phyloP scores from a whole-genome alignment of 1,140 invertebrate genomes.

The Cecropterus lyciades region DNA sequence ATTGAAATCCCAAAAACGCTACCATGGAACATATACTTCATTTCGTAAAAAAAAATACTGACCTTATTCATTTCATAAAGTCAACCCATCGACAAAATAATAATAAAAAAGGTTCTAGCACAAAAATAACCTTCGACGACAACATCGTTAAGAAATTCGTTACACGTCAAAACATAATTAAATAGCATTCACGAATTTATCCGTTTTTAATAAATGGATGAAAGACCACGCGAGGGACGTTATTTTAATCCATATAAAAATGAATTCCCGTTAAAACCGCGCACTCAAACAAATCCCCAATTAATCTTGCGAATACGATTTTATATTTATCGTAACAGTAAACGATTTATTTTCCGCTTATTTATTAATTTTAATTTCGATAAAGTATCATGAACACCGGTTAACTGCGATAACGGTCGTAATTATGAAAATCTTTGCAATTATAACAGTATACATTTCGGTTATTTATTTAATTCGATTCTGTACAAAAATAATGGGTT shows the following conservation, averaged over 20 bases:
- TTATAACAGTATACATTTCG: slow-evolving; percentile 1
- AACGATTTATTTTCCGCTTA: slow-evolving; percentile 16
- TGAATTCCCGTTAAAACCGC: slow-evolving; percentile 2
- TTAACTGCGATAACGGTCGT: slow-evolving; percentile 19
- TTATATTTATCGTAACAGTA: slow-evolving; percentile 11
- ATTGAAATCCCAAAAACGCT: no score
- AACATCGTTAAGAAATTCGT: neutral
- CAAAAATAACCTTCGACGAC: neutral
- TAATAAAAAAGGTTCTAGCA: no score
- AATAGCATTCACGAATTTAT: neutral
- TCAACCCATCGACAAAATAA: no score
- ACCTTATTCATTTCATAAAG: no score
- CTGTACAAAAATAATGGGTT: neutral
- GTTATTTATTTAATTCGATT: slow-evolving; percentile 6
- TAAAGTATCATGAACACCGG: slow-evolving; percentile 19
- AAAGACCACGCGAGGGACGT: neutral
- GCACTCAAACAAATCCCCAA: slow-evolving; percentile 5
- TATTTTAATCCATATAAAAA: slow-evolving; percentile 6
- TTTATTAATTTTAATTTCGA: slow-evolving; percentile 21
- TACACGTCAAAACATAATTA: slow-evolving; percentile 1
- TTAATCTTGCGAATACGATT: slow-evolving; percentile 14
- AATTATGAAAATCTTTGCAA: slow-evolving; percentile 28
- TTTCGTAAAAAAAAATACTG: no score
- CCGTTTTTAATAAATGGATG: slow-evolving; percentile 1
- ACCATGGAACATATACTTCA: no score